phyloP scores from a whole-genome alignment of 2,113 vertebrate genomes.

The Setophaga kirtlandii region DNA sequence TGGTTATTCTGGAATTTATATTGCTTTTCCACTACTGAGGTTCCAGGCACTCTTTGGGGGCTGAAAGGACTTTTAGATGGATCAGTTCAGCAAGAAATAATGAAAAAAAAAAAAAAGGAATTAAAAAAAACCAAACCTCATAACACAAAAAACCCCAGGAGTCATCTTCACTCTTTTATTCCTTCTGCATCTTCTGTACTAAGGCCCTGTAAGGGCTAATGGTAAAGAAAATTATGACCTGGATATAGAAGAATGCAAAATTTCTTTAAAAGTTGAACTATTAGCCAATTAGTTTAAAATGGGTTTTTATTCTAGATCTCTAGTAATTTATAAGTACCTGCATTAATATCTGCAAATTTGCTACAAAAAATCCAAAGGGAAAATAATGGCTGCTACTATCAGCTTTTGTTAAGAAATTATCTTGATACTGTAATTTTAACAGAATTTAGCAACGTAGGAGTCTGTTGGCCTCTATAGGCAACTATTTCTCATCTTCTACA shows the following conservation, averaged over 20 bases:
- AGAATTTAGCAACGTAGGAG: not conserved
- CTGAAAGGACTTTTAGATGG: conserved; percentile 33
- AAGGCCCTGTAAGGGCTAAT: not conserved
- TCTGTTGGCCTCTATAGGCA: not conserved
- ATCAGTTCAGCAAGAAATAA: not conserved
- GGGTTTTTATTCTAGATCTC: not conserved
- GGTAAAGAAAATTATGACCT: not conserved
- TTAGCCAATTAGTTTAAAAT: not conserved
- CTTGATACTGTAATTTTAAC: not conserved
- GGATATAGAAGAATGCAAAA: conserved; percentile 4
- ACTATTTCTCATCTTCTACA: not conserved
- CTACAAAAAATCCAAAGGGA: not conserved
- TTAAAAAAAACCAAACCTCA: not conserved
- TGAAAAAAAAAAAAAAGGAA: not conserved
- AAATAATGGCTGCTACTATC: not conserved
- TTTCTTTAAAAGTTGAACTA: not conserved
- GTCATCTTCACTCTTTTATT: conserved; percentile 6
- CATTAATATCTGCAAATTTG: not conserved
- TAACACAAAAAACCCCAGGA: not conserved
- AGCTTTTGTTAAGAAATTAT: not conserved
- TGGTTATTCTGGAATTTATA: conserved; percentile 71
- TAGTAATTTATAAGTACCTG: not conserved
- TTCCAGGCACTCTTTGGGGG: conserved; percentile 76
- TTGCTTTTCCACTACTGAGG: conserved; percentile 73
- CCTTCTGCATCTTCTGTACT: not conserved